Base-by-base conservation (phyloP, 2,888 invertebrate species). In the Thecocarcelia acutangulata region DNA sequence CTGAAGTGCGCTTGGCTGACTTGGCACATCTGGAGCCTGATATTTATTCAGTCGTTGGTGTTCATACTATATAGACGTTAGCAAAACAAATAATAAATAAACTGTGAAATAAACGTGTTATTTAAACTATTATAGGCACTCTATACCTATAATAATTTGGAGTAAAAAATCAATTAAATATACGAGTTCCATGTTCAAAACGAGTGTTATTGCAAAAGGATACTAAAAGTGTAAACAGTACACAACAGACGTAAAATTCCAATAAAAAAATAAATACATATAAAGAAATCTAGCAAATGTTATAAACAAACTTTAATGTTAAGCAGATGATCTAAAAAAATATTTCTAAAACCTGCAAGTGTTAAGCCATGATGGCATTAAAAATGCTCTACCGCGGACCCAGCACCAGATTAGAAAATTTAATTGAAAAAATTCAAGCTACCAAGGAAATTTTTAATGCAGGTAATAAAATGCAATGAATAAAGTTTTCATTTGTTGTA, bases 371-470 rank as follows among this genome's bases (percentile, higher is more conserved):
- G 86, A 90, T 91, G 91, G 90, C 91, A 80, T 86, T 89, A 87
- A 92, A 90, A 89, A 96, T 96, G 96, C 92, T 96, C 90, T 96
- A 96, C 92, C 96, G 96, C 90, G 96, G 96, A 84, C 96, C 96
- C 91, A 96, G 96, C 92, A 95, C 95, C 89, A 93, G 95, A 87
- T 92, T 96, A 89, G 96, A 96, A 91, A 94, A 95, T 89, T 93
- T 96, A 86, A 96, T 96, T 85, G 96, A 96, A 91, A 96, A 96
- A 92, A 96, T 96, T 86, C 96, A 96, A 90, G 95, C 95, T 5
- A 95, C 94, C 87, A 96, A 96, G 92, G 96, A 96, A 84, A 87
- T 89, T 61, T 87, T 87, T 59, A 88, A 86, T 82, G 84, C 87
- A 86, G 90, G 90, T 90, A 89, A 88, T 68, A 83, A 64, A 64